Evolutionary conservation across 2,888 invertebrate species (phyloP).

Genomic region (Thumatha senex): DNA sequence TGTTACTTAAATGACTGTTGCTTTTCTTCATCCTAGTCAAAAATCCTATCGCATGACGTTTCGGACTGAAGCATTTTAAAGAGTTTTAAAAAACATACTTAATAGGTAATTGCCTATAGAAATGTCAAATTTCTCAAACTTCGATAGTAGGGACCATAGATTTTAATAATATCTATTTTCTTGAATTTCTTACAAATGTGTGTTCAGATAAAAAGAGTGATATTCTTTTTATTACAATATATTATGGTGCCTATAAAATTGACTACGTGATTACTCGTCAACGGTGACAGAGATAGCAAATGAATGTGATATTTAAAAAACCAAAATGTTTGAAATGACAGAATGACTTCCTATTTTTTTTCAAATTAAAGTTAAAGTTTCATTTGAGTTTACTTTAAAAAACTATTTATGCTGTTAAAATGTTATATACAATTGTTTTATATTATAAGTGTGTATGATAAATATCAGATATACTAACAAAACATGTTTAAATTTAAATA

Average conservation of each 20-base stretch:
- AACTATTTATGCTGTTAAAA: too few relatives aligned
- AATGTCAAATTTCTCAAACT: constrained; percentile 53
- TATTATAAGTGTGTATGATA: too few relatives aligned
- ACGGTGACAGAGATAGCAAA: not conserved
- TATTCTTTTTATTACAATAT: not conserved
- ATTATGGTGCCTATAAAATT: not conserved
- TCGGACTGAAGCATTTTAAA: constrained; percentile 54
- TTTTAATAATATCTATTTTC: constrained; percentile 30
- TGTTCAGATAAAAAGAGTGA: constrained; percentile 8
- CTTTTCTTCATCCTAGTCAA: constrained; percentile 43
- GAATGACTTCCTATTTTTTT: too few relatives aligned
- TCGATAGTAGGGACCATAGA: constrained; percentile 80
- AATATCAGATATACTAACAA: too few relatives aligned
- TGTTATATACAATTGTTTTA: too few relatives aligned
- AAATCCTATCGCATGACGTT: constrained; percentile 40
- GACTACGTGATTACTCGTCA: not conserved
- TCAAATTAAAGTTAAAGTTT: too few relatives aligned
- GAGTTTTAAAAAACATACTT: constrained; percentile 39
- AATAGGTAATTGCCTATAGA: constrained; percentile 43
- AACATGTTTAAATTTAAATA: too few relatives aligned
- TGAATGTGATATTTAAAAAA: not conserved
- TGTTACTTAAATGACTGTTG: constrained; percentile 11
- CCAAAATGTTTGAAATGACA: too few relatives aligned
- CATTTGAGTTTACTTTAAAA: too few relatives aligned
- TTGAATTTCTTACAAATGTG: not conserved